A percentile compares a stretch with the other conserved stretches of the same genome.
Conservation (phyloP, 2,797 vertebrate species). For the Amazona finschi region DNA sequence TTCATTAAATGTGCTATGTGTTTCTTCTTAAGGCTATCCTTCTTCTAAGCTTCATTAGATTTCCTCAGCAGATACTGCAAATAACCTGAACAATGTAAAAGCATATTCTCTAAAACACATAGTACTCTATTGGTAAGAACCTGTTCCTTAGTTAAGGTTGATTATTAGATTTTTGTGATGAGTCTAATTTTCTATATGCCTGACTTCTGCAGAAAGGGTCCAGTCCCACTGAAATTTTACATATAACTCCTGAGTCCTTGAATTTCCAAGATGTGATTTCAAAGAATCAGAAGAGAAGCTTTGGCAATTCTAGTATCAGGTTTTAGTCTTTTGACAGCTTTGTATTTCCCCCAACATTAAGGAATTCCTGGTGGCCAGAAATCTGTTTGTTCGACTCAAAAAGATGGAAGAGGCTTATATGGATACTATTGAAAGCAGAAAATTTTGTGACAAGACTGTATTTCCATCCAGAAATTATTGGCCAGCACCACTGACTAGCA, state of each 20-base stretch:
- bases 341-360: background rate
- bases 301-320: background rate
- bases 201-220: background rate
- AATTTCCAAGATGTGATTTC: background rate
- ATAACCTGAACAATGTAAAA: background rate
- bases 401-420: background rate
- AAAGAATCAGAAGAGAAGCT: background rate
- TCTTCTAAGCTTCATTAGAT: background rate
- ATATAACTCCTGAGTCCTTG: background rate
- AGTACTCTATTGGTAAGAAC: background rate
- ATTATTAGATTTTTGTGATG: background rate
- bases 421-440: background rate
- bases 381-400: background rate
- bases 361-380: background rate
- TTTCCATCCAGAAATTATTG: background rate
- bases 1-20: background rate
- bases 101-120: background rate
- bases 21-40: background rate
- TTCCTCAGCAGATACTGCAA: background rate
- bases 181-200: background rate
- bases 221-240: background rate
- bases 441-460: background rate
- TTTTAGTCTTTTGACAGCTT: background rate
- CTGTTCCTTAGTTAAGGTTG: background rate
- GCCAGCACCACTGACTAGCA: background rate